Percentiles rank a stretch among this genome's conserved stretches.
Evolutionary conservation across 1,140 invertebrate genomes (phyloP).

Genomic region (Elymnias hypermnestra): DNA sequence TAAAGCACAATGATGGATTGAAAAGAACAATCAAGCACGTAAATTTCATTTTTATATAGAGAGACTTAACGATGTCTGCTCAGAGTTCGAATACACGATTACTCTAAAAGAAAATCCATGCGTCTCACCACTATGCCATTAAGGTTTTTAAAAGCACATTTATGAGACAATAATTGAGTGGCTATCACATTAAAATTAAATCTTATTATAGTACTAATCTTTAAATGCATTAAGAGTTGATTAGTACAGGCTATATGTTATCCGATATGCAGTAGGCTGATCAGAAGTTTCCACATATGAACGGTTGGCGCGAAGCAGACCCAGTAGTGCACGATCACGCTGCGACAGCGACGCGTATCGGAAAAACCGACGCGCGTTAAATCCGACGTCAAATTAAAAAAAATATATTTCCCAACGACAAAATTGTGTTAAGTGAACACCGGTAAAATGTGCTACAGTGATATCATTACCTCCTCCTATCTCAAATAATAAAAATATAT

Average conservation of each 20-base stretch:
- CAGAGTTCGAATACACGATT: too few relatives aligned
- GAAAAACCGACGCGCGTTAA: constrained; percentile 28
- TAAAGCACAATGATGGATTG: too few relatives aligned
- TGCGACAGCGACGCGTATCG: constrained; percentile 46
- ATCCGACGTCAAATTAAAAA: constrained; percentile 12
- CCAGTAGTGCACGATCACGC: constrained; percentile 58
- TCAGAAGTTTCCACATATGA: constrained; percentile 55
- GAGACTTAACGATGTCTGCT: too few relatives aligned
- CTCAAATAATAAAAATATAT: too few relatives aligned
- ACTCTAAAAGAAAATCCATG: too few relatives aligned
- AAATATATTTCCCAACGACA: constrained; percentile 1
- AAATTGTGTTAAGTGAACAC: constrained; percentile 16
- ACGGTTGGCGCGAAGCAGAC: constrained; percentile 35
- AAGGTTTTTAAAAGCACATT: too few relatives aligned
- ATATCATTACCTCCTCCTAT: too few relatives aligned
- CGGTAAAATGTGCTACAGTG: too few relatives aligned
- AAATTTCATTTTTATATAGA: too few relatives aligned
- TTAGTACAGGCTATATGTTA: constrained; percentile 2
- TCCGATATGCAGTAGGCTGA: constrained; percentile 27
- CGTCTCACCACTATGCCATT: too few relatives aligned
- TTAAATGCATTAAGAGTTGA: constrained; percentile 20
- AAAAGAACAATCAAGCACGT: too few relatives aligned
- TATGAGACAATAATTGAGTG: constrained; percentile 3
- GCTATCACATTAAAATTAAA: not conserved
- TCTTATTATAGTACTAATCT: constrained; percentile 11